phyloP scores from a whole-genome alignment of 2,113 vertebrate species.

The Rallus limicola region DNA sequence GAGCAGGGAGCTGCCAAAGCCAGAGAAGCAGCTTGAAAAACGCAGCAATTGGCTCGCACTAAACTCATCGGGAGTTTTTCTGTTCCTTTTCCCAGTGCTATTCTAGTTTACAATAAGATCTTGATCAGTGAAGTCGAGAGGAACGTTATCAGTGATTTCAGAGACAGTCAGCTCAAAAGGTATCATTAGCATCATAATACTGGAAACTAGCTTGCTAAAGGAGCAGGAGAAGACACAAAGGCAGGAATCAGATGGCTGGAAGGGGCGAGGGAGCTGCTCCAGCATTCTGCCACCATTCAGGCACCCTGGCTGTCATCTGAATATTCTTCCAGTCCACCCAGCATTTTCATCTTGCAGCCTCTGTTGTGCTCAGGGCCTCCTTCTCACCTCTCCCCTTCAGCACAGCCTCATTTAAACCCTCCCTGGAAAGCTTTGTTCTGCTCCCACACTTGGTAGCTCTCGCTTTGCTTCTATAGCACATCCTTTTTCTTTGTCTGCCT shows the following conservation, averaged over 20 bases:
- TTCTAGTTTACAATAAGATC: neutral
- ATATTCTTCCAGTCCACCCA: neutral
- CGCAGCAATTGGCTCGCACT: neutral
- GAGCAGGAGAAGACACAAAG: neutral
- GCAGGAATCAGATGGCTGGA: neutral
- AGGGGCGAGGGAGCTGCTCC: neutral
- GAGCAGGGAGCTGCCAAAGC: neutral
- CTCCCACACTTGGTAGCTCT: neutral
- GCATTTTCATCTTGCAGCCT: neutral
- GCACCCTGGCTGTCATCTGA: neutral
- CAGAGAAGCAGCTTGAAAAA: neutral
- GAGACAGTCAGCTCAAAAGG: neutral
- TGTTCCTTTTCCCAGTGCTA: neutral
- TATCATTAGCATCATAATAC: neutral
- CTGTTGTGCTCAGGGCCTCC: neutral
- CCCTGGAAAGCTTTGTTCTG: neutral
- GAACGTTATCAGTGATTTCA: neutral
- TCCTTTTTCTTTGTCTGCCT: neutral
- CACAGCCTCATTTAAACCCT: neutral
- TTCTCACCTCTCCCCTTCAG: neutral
- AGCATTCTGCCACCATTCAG: neutral
- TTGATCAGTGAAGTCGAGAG: neutral
- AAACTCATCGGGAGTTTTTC: accelerated
- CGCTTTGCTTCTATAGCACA: neutral
- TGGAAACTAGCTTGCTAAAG: neutral